phyloP scores from a whole-genome alignment of 2,113 vertebrate genomes.

The Chionodraco myersi region DNA sequence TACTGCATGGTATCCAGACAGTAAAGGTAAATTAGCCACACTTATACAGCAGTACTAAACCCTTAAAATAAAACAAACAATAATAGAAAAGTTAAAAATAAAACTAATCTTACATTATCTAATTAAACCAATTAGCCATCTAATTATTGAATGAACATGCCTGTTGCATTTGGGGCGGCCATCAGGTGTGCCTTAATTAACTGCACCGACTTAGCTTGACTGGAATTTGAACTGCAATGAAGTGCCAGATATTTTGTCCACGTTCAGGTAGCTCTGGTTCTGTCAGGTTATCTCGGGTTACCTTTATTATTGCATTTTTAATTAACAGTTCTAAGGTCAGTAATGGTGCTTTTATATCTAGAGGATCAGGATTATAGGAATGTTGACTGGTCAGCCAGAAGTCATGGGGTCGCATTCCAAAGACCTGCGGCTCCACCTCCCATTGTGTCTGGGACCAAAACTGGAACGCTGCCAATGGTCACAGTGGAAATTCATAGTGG shows the following conservation, averaged over 20 bases:
- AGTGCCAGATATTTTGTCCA: neutral
- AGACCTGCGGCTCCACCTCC: constrained; percentile 78
- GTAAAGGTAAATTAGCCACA: no score
- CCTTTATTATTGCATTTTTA: constrained; percentile 10
- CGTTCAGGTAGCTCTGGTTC: neutral
- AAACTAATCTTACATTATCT: neutral
- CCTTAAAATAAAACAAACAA: no score
- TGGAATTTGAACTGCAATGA: neutral
- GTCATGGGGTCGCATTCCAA: constrained; percentile 82
- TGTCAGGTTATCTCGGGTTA: neutral
- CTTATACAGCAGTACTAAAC: no score
- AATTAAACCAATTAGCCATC: neutral
- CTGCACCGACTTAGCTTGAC: neutral
- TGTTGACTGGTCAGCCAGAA: constrained; percentile 59
- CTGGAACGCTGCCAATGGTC: constrained; percentile 43
- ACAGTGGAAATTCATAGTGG: constrained; percentile 58
- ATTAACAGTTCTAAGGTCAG: constrained; percentile 17
- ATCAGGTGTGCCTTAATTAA: neutral
- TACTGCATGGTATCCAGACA: no score
- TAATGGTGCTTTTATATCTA: constrained; percentile 15
- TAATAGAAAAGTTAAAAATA: no score
- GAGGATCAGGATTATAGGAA: constrained; percentile 55
- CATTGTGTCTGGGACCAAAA: constrained; percentile 78
- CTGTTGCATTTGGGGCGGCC: neutral
- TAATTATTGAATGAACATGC: neutral